phyloP scores from a whole-genome alignment of 2,113 vertebrate genomes.

The Xyrauchen texanus region DNA sequence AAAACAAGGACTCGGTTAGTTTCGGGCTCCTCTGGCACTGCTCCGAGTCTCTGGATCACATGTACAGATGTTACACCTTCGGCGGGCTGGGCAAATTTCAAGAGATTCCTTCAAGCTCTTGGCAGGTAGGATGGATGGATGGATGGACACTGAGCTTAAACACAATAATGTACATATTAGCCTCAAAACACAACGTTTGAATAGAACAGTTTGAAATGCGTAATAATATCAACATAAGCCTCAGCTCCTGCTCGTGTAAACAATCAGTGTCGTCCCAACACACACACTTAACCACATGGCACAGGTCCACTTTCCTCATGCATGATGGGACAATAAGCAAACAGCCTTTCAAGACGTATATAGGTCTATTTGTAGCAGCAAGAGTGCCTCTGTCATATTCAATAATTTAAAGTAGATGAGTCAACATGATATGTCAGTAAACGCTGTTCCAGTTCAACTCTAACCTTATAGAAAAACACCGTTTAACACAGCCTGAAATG shows the following conservation, averaged over 20 bases:
- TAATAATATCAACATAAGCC: neutral
- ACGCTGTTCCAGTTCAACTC: neutral
- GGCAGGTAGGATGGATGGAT: slow-evolving; percentile 79
- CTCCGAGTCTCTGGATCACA: slow-evolving; percentile 77
- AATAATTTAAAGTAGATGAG: slow-evolving; percentile 23
- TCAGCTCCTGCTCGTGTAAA: neutral
- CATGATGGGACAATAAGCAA: neutral
- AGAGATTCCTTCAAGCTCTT: slow-evolving; percentile 86
- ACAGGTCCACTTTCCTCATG: neutral
- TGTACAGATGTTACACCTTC: slow-evolving; percentile 81
- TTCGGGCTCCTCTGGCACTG: slow-evolving; percentile 89
- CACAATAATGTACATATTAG: too few species aligned
- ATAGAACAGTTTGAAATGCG: neutral
- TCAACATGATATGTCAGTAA: neutral
- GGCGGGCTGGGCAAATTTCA: slow-evolving; percentile 80
- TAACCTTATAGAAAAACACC: too few species aligned
- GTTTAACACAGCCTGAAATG: too few species aligned
- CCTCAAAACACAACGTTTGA: neutral
- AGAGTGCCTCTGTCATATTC: neutral
- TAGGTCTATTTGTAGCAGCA: slow-evolving; percentile 14
- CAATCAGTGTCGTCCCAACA: neutral
- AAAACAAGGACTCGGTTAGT: slow-evolving; percentile 76
- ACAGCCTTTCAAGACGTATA: neutral
- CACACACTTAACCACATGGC: neutral
- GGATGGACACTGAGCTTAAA: too few species aligned